These are phyloP conservation scores for Polypterus senegalus DNA, from an alignment of 2,113 vertebrate genomes.

Conservation along the genomic window DNA sequence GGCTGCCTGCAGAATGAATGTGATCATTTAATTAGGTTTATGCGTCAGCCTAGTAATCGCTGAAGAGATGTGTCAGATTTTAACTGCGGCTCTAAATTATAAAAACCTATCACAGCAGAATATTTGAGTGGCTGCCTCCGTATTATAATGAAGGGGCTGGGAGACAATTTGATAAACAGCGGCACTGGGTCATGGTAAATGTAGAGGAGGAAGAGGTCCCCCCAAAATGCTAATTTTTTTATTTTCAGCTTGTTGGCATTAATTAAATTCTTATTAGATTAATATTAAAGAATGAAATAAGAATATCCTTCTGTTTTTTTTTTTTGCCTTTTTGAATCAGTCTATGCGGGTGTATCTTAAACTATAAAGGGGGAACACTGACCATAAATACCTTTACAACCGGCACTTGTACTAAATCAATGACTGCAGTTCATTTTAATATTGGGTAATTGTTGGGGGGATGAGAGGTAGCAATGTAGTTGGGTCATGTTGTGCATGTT, in stretches of 20 bases:
- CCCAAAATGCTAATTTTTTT: background rate
- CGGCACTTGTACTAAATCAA: no score
- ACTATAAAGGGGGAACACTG: no score
- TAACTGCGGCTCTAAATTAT: constrained; percentile 81
- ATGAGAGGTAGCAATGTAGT: no score
- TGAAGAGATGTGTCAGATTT: constrained; percentile 81
- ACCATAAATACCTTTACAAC: no score
- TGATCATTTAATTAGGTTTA: constrained; percentile 89
- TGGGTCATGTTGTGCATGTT: no score
- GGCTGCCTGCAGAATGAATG: constrained; percentile 75
- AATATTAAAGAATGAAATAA: no score
- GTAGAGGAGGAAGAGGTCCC: background rate
- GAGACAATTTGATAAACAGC: constrained; percentile 67
- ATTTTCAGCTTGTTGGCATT: background rate
- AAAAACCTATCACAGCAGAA: constrained; percentile 22
- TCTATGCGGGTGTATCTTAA: no score
- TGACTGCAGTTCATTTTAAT: no score
- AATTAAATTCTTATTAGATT: no score
- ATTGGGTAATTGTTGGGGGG: no score
- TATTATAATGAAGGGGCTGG: constrained; percentile 14
- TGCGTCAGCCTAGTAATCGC: constrained; percentile 75
- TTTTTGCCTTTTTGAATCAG: no score
- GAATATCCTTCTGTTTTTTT: no score
- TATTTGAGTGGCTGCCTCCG: constrained; percentile 17
- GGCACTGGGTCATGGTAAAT: background rate